Evolutionary conservation across 2,888 invertebrate species (phyloP), one percentile per base, ranked within the genome.

Genomic region (Helobdella robusta): DNA sequence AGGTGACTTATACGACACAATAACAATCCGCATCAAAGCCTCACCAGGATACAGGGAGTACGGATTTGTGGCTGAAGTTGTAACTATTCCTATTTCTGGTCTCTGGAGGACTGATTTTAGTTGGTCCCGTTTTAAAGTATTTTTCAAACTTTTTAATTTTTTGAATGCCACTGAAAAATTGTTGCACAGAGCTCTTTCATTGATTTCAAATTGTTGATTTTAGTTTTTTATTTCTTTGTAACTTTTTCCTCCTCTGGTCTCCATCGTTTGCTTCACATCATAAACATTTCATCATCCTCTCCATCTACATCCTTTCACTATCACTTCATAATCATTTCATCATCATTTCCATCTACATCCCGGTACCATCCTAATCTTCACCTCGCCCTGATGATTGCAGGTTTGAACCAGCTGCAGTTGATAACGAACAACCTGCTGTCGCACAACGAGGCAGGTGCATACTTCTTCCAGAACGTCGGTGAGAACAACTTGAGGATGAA

Each of bases 21-120:
- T 98, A 71, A 92, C 92, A 73, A 83, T 98, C 0, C 88, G 91
- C 74, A 80, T 97, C 25, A 90, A 93, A 74, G 93, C 94, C 0
- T 94, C 93, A 72, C 93, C 95, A 30, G 95, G 95, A 0, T 90
- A 92, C 34, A 87, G 84, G 85, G 72, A 70, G 20, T 89, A 93
- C 79, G 98, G 98, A 30, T 98, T 98, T 76, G 89, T 98, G 69
- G 98, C 97, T 20, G 97, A 98, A 82, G 86, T 98, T 61, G 88
- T 95, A 0, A 92, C 93, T 0, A 81, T 95, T 48, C 97, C 98
- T 0, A 69, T 75, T 28, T 73, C 77, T 28, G 76, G 68, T 1
- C 66, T 65, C 8, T 66, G 75, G 61, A 70, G 74, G 4, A 74
- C 76, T 4, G 75, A 76, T 69, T 74, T 75, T 68, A 75, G 76